These are phyloP conservation scores for Danaus chrysippus DNA, from an alignment of 2,888 invertebrate species.

Conservation along the genomic window DNA sequence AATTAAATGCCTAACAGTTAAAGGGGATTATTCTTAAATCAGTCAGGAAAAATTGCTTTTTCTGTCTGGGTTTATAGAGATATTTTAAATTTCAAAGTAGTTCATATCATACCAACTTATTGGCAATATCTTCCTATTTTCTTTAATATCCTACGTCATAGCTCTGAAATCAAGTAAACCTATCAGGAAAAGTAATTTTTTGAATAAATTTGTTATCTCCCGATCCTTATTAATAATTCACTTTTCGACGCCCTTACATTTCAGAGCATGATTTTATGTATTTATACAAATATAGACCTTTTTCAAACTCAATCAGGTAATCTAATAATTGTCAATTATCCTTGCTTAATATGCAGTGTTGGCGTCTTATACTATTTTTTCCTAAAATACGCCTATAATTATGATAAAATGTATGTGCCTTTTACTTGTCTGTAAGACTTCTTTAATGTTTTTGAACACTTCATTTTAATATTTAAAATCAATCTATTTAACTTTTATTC, in stretches of 20 bases:
- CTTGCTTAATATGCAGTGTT: slow-evolving; percentile 10
- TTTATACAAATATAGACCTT: not conserved
- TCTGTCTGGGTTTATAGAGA: too few relatives aligned
- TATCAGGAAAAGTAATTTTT: not conserved
- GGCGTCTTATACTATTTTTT: slow-evolving; percentile 4
- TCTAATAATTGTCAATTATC: slow-evolving; percentile 17
- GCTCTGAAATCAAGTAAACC: not conserved
- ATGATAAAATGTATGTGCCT: too few relatives aligned
- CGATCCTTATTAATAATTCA: not conserved
- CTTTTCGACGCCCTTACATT: not conserved
- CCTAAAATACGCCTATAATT: too few relatives aligned
- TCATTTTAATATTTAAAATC: too few relatives aligned
- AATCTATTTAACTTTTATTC: too few relatives aligned
- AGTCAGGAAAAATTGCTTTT: too few relatives aligned
- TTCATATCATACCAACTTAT: not conserved
- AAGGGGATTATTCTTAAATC: too few relatives aligned
- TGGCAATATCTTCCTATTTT: not conserved
- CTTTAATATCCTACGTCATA: not conserved
- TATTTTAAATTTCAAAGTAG: not conserved
- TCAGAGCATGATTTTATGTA: not conserved
- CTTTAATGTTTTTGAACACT: too few relatives aligned
- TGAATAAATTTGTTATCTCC: not conserved
- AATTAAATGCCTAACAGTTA: too few relatives aligned
- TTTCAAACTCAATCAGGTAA: not conserved
- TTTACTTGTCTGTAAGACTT: too few relatives aligned